A percentile compares a stretch with the other conserved stretches of the same genome.
These are phyloP conservation scores for Falco naumanni DNA, from an alignment of 2,797 vertebrate genomes.

Conservation along the genomic window DNA sequence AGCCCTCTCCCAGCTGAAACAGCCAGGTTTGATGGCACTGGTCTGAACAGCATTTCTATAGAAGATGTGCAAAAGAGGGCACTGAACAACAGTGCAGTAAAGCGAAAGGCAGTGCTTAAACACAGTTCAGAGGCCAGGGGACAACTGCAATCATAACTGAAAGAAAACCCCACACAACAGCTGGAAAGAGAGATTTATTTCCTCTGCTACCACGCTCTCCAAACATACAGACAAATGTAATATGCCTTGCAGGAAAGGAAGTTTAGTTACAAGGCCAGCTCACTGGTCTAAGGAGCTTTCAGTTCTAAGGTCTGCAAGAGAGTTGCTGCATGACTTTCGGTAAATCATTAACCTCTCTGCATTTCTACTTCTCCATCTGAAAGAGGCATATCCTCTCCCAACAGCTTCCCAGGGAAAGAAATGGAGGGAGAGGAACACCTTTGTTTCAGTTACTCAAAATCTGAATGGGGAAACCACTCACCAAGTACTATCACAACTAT, in stretches of 20 bases:
- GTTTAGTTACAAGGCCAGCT: background rate
- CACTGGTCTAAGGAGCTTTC: background rate
- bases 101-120: background rate
- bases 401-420: background rate
- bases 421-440: background rate
- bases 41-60: background rate
- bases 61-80: background rate
- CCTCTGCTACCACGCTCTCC: background rate
- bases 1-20: background rate
- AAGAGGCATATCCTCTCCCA: background rate
- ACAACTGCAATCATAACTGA: background rate
- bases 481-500: background rate
- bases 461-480: background rate
- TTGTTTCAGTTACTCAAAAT: background rate
- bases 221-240: background rate
- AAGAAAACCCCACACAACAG: background rate
- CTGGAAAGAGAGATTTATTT: background rate
- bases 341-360: conserved; percentile 10
- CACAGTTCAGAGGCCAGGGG: background rate
- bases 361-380: background rate
- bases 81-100: background rate
- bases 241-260: background rate
- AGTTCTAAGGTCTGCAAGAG: background rate
- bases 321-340: background rate
- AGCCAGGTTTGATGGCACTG: background rate